Conservation (phyloP, 2,888 invertebrate species). For the Ptilodon capucinus region DNA sequence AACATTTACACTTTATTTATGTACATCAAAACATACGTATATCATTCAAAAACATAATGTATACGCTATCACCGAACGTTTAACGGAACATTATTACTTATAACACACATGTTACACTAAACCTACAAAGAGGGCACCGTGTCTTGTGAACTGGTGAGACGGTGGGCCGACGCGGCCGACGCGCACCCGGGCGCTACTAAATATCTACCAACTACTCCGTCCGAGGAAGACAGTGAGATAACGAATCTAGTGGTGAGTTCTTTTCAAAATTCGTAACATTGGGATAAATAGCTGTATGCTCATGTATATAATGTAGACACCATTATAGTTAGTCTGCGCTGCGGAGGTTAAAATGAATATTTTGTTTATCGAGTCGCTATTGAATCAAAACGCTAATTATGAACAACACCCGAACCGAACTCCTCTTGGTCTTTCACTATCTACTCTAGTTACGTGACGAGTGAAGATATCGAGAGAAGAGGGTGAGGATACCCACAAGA, state of each 20-base stretch:
- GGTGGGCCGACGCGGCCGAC: constrained; percentile 56
- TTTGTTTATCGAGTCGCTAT: neutral
- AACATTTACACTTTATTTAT: constrained; percentile 82
- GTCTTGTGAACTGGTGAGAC: constrained; percentile 78
- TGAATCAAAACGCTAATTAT: constrained; percentile 21
- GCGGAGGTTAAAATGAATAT: neutral
- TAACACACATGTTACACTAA: constrained; percentile 58
- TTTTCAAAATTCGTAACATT: constrained; percentile 3
- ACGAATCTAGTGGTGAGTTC: neutral
- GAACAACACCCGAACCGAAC: constrained; percentile 65
- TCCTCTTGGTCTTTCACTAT: constrained; percentile 73
- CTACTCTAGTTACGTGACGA: constrained; percentile 73
- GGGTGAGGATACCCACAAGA: constrained; percentile 72
- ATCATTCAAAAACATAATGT: constrained; percentile 75
- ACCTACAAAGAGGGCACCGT: constrained; percentile 53
- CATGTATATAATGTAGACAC: neutral
- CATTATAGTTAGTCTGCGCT: neutral
- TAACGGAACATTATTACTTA: constrained; percentile 63
- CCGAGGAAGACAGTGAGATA: constrained; percentile 6
- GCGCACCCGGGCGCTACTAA: constrained; percentile 9
- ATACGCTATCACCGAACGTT: constrained; percentile 71
- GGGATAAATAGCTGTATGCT: constrained; percentile 9
- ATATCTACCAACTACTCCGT: constrained; percentile 45
- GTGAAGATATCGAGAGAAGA: constrained; percentile 69
- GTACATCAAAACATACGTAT: constrained; percentile 81